Base-by-base conservation (phyloP, 2,888 invertebrate species). In the Drosophila multiciliata region DNA sequence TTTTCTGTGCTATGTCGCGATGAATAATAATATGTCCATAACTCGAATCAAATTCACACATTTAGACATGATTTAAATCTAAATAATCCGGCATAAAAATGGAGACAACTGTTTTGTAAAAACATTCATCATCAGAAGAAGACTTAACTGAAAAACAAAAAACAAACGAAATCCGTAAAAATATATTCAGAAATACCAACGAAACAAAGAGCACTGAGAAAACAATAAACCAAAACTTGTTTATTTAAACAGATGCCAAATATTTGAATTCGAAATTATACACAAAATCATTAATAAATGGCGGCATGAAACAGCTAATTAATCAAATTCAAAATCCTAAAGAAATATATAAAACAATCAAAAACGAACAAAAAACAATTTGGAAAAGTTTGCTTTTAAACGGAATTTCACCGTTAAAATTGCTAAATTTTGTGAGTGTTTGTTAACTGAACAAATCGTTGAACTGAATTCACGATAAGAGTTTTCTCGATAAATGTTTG, bases 81-180 rank as follows among this genome's bases (percentile, higher is more conserved):
- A 54, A 75, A 79, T 78, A 81, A 74, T 73, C 59, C 63, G 65
- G 73, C 70, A 77, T 73, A 67, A 79, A 78, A 80, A 83, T 80
- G 80, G 84, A 82, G 87, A 86, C 89, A 86, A 89, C 76, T 87
- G 75, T 87, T 89, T 86, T 90, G 83, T 87, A 87, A 90, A 85
- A 64, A 62, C 87, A 89, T 89, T 89, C 85, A 89, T 89, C 89
- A 89, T 60, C 23, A 50, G 72, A 53, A 33, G 61, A 59, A 69
- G 70, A 57, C 58, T 36, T 38, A 54, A 42, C 36, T 53, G 52
- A 73, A 55, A 57, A 60, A 78, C 58, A 74, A 73, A 72, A 69
- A 59, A 42, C 15, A 29, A 23, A 23, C 23, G 23, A 23, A 35
- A 73, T 71, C 53, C 54, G 3, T 23, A 58, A 65, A 60, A 75